Base-by-base conservation (phyloP, 2,888 invertebrate species). In the Drosophila nigricruria region DNA sequence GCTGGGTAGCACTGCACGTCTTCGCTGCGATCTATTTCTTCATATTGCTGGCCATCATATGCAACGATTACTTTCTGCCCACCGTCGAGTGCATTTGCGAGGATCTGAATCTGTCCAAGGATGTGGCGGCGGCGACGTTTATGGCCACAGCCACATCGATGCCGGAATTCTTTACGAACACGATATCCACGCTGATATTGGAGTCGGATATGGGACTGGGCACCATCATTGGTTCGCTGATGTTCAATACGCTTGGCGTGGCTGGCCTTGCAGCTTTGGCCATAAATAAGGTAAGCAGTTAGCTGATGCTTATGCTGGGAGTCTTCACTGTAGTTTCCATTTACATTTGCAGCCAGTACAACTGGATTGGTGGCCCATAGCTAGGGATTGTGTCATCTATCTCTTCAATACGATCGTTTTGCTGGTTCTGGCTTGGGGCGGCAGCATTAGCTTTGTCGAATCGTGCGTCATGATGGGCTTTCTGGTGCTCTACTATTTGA, bases 91-190 rank as follows among this genome's bases (percentile, higher is more conserved):
- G 96, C 68, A 97, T 98, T 77, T 97, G 98, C 90, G 95, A 96
- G 76, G 96, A 96, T 92, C 92, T 97, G 45, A 94, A 95, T 84
- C 94, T 97, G 85, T 95, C 96, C 14, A 95, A 95, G 94, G 98
- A 99, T 93, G 97, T 99, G 16, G 98, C 98, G 0, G 99, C 98
- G 0, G 99, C 99, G 3, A 99, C 98, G 0, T 98, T 99, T 88
- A 98, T 99, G 97, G 97, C 99, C 0, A 96, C 98, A 0, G 99
- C 98, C 5, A 98, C 98, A 1, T 97, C 98, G 18, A 97, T 97
- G 76, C 98, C 98, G 0, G 98, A 99, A 93, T 95, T 98, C 73
- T 98, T 98, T 92, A 97, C 98, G 45, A 98, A 97, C 90, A 94
- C 98, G 40, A 97, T 99, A 53, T 97, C 97, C 5, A 97, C 97